Evolutionary conservation across 2,797 vertebrate species (phyloP).

Genomic region (Brachyrhaphis roseni): DNA sequence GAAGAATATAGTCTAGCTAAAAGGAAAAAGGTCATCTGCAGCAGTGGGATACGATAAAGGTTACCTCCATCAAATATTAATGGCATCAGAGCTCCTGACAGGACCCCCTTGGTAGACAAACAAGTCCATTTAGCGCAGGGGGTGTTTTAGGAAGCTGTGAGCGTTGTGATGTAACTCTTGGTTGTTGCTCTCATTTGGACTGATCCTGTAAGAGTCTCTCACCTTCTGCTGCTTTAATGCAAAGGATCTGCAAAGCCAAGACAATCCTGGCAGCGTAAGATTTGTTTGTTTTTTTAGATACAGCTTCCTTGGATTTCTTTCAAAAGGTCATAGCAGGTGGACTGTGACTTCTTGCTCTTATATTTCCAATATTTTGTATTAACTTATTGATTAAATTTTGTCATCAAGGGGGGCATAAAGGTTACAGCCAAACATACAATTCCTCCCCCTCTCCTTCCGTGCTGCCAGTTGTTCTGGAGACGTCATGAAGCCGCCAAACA

Average conservation of each 20-base stretch:
- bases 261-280: not conserved
- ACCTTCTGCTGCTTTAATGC: not conserved
- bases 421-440: conserved; percentile 51
- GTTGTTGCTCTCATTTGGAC: conserved; percentile 1
- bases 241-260: conserved; percentile 6
- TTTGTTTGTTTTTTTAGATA: conserved; percentile 19
- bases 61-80: conserved; percentile 79
- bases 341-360: conserved; percentile 68
- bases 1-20: conserved; percentile 52
- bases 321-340: conserved; percentile 76
- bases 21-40: conserved; percentile 73
- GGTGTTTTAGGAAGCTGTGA: conserved; percentile 22
- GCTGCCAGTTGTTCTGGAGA: conserved; percentile 24
- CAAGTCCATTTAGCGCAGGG: conserved; percentile 55
- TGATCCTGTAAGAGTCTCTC: conserved; percentile 13
- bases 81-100: conserved; percentile 56
- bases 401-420: conserved; percentile 67
- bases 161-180: conserved; percentile 32
- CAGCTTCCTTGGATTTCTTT: conserved; percentile 47
- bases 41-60: conserved; percentile 73
- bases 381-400: conserved; percentile 72
- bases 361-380: conserved; percentile 66
- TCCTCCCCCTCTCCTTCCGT: conserved; percentile 7
- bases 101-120: conserved; percentile 58
- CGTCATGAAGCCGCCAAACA: conserved; percentile 47